Percentiles rank a stretch among this genome's conserved stretches.
Conservation (phyloP, 2,113 vertebrate genomes). For the Ciconia maguari region DNA sequence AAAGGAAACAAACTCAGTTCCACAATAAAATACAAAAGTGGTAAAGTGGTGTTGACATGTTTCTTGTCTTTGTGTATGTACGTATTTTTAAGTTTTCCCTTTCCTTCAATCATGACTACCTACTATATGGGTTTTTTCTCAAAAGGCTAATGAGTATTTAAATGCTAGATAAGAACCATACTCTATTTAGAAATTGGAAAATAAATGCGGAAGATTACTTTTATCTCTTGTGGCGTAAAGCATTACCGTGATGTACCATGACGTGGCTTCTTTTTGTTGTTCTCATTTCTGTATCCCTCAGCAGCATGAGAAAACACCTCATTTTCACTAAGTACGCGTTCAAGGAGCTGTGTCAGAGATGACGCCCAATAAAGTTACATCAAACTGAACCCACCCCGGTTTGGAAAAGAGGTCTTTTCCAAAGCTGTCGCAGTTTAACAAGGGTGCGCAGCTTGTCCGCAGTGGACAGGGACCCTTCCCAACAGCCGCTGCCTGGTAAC, state of each 20-base stretch:
- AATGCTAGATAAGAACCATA: neutral
- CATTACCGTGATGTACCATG: neutral
- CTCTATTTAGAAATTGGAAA: neutral
- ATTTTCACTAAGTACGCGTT: neutral
- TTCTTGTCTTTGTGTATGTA: slow-evolving; percentile 37
- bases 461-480: neutral
- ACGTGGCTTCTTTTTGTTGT: neutral
- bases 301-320: neutral
- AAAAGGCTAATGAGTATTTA: neutral
- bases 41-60: slow-evolving; percentile 59
- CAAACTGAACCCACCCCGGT: neutral
- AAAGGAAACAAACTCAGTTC: slow-evolving; percentile 86
- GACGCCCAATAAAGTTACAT: neutral
- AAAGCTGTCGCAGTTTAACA: neutral
- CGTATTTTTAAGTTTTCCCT: neutral
- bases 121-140: neutral
- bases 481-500: neutral
- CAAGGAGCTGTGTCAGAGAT: neutral
- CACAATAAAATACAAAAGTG: slow-evolving; percentile 93
- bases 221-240: neutral
- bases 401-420: neutral
- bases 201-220: neutral
- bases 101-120: neutral
- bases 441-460: neutral
- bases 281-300: neutral